Evolutionary conservation across 1,140 invertebrate species (phyloP).

Genomic region (Drosophila sulfurigaster): DNA sequence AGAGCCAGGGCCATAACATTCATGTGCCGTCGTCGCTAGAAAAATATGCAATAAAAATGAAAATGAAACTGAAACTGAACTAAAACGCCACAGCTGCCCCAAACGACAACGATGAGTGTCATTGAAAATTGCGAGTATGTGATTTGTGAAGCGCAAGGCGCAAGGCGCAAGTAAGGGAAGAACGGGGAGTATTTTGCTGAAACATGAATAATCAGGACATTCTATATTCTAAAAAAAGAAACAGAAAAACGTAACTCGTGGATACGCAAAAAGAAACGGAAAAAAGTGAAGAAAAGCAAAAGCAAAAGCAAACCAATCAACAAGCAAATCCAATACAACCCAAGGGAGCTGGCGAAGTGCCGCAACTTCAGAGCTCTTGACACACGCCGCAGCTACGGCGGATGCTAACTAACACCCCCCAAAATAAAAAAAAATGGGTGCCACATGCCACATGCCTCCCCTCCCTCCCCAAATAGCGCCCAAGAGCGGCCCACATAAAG

Average conservation of each 20-base stretch:
- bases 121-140: slow-evolving; percentile 41
- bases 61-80: slow-evolving; percentile 27
- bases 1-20: slow-evolving; percentile 69
- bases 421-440: neutral
- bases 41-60: slow-evolving; percentile 77
- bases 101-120: slow-evolving; percentile 27
- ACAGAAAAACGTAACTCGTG: neutral
- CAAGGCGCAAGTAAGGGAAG: too few species aligned
- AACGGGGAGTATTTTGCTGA: neutral
- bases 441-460: neutral
- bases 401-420: slow-evolving; percentile 62
- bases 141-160: slow-evolving; percentile 4
- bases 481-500: slow-evolving; percentile 57
- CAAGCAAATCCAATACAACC: slow-evolving; percentile 77
- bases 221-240: neutral
- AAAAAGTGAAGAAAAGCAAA: slow-evolving; percentile 29
- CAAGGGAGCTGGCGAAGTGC: slow-evolving; percentile 48
- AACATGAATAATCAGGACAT: slow-evolving; percentile 48
- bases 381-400: neutral
- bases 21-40: slow-evolving; percentile 64
- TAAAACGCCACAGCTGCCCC: slow-evolving; percentile 66
- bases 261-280: slow-evolving; percentile 28
- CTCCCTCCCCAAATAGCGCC: neutral
- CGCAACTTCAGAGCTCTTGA: slow-evolving; percentile 12
- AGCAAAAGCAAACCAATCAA: slow-evolving; percentile 73